Evolutionary conservation across 92 coral and sea anemone genomes (phyloP), one percentile per base, ranked within the genome.

Genomic region (Muricea muricata): DNA sequence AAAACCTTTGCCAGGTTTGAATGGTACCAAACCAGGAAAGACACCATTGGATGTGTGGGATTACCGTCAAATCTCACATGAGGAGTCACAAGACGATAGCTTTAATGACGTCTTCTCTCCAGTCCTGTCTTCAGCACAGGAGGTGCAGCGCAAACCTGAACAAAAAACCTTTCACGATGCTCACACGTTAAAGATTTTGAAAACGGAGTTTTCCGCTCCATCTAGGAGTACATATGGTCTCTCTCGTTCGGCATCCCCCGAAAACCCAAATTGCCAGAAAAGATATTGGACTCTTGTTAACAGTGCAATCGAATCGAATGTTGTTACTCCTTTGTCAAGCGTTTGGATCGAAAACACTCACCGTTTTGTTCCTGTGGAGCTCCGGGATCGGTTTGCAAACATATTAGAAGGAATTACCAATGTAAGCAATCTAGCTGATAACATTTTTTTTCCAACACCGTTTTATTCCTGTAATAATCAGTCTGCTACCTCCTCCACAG

Each of bases 151-250:
- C 42, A 28, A 48, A 12, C 39, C 65, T 12, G 42, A 75, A 10
- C 2, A 28, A 3, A 50, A 46, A 58, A 47, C 65, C 52, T 31
- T 26, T 24, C 84, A 95, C 57, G 98, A 95, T 25, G 89, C 91
- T 37, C 89, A 86, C 33, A 91, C 98, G 24, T 39, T 86, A n/a
- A 77, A 93, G 17, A 97, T 95, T 20, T 65, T 95, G 68, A 87
- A 88, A 65, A 87, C 92, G 39, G 78, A 76, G 21, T 95, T 95
- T 56, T 97, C 95, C 31, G 95, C 98, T 37, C 91, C 97, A 12
- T 87, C 95, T 23, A 95, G 93, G 30, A 93, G 94, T 34, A 95
- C 98, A 41, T 77, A 93, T 55, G 98, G 98, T 20, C 87, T 95
- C 21, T 93, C 98, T 14, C 91, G 92, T 48, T 89, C 95, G 57